Percentiles rank a stretch among this genome's conserved stretches.
Evolutionary conservation across 1,140 invertebrate genomes (phyloP).

Genomic region (Drosophila gunungcola): DNA sequence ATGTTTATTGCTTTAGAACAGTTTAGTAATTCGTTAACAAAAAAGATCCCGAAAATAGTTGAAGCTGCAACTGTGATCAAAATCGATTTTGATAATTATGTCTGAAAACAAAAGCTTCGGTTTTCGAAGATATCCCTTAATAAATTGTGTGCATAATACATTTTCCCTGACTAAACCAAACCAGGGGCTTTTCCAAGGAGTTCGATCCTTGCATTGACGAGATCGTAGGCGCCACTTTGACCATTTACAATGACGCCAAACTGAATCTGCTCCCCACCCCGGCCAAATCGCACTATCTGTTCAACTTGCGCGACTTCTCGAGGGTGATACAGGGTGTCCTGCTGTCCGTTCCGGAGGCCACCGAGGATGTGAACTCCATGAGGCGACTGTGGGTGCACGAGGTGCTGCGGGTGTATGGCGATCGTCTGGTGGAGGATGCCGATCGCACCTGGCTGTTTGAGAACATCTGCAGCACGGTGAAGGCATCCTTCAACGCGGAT

Average conservation of each 20-base stretch:
- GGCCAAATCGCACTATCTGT: conserved; percentile 96
- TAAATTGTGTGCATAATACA: background rate
- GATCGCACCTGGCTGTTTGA: conserved; percentile 94
- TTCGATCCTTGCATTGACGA: conserved; percentile 97
- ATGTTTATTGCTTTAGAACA: too few relatives aligned
- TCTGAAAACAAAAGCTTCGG: conserved; percentile 4
- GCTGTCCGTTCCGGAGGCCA: conserved; percentile 96
- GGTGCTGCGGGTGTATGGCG: conserved; percentile 96
- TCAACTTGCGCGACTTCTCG: conserved; percentile 97
- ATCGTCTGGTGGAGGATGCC: conserved; percentile 93
- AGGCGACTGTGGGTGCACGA: conserved; percentile 98
- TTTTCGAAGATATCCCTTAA: background rate
- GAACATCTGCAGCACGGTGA: conserved; percentile 87
- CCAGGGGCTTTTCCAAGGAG: conserved; percentile 96
- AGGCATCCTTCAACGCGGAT: conserved; percentile 84
- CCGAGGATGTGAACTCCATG: conserved; percentile 93
- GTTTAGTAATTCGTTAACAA: too few relatives aligned
- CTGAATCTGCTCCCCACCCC: conserved; percentile 94
- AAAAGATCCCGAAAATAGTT: too few relatives aligned
- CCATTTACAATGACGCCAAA: conserved; percentile 94
- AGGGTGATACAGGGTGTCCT: conserved; percentile 96
- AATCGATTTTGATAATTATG: background rate
- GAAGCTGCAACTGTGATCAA: too few relatives aligned
- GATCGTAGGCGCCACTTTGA: conserved; percentile 93
- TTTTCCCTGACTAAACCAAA: conserved; percentile 1